Evolutionary conservation across 1,140 invertebrate genomes (phyloP).

Genomic region (Penaeus vannamei): DNA sequence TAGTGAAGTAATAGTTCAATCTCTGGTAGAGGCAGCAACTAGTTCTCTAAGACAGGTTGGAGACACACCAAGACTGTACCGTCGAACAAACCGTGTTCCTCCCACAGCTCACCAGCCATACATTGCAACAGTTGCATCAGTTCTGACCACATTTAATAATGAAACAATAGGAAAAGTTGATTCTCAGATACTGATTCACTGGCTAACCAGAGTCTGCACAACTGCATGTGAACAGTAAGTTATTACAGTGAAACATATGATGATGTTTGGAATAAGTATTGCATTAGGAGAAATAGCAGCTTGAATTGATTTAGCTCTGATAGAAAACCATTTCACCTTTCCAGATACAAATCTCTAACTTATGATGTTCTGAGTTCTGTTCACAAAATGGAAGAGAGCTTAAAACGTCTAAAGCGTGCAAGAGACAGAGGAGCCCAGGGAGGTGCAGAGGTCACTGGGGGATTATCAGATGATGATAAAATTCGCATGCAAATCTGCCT

Average conservation of each 20-base stretch:
- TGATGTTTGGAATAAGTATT: too few species aligned
- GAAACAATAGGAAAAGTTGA: slow-evolving; percentile 73
- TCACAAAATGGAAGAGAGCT: slow-evolving; percentile 94
- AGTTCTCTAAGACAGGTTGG: slow-evolving; percentile 77
- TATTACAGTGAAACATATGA: background rate
- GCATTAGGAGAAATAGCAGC: background rate
- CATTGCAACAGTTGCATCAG: slow-evolving; percentile 79
- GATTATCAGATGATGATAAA: slow-evolving; percentile 90
- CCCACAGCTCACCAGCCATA: slow-evolving; percentile 86
- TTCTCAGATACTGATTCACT: slow-evolving; percentile 70
- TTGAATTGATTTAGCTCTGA: background rate
- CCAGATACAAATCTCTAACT: slow-evolving; percentile 85
- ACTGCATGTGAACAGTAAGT: slow-evolving; percentile 46
- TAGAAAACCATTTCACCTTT: slow-evolving; percentile 69
- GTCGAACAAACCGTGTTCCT: slow-evolving; percentile 91
- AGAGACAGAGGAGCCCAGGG: slow-evolving; percentile 77
- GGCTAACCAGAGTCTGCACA: slow-evolving; percentile 42
- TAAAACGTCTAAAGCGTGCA: slow-evolving; percentile 89
- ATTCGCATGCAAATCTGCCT: slow-evolving; percentile 90
- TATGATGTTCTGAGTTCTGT: slow-evolving; percentile 92
- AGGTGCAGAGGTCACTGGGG: slow-evolving; percentile 69
- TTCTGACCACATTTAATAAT: slow-evolving; percentile 69
- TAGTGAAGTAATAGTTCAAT: slow-evolving; percentile 45
- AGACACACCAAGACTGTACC: slow-evolving; percentile 92
- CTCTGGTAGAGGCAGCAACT: slow-evolving; percentile 23